Base-by-base conservation (phyloP, 1,140 invertebrate species). In the Armadillidium nasatum region DNA sequence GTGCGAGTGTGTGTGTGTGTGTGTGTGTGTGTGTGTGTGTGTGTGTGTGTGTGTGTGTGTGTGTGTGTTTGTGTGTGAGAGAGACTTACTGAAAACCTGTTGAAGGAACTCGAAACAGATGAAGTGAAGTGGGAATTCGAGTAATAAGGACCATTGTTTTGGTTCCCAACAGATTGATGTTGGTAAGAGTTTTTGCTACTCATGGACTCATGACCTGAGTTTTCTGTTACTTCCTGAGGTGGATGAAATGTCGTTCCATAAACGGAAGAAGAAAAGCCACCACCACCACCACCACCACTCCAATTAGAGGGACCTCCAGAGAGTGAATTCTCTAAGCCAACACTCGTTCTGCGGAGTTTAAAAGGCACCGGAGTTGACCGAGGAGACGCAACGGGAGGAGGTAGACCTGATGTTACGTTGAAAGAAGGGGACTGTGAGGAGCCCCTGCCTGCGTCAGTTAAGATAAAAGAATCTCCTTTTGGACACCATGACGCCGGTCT, bases 401-500 rank as follows among this genome's bases (percentile, higher is more conserved):
- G 50, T 7, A 60, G 50, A 13, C 50, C 50, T 19, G 50, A 19
- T 60, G 50, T 19, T 1, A 13, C 50, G 7, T 60, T 13, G 33
- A 33, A 33, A 11, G 71, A 44, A 43, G 9, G 19, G 43, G 19
- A 19, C 6, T 19, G 71, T 19, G 71, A 72, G 11, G 72, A 54
- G 9, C 69, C 43, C 69, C 69, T 44, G 0, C 44, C 33, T 54
- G 22, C 72, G n/a, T 45, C 33, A n/a, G 23, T 54, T 22, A 73
- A 22, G 2, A 50, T 22, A 22, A 73, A 54, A 15, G 72, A 73
- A 11, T 73, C 72, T 11, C 72, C 72, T 23, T 54, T 15, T 45
- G 72, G 72, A 23, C 72, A 73, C 72, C 72, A 73, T 23, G 72
- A 73, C 0, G 72, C 45, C 11, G 72, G 72, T 11, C 72, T 23